Evolutionary conservation across 2,888 invertebrate species (phyloP), one percentile per base, ranked within the genome.

Genomic region (Drosophila hamatofila): DNA sequence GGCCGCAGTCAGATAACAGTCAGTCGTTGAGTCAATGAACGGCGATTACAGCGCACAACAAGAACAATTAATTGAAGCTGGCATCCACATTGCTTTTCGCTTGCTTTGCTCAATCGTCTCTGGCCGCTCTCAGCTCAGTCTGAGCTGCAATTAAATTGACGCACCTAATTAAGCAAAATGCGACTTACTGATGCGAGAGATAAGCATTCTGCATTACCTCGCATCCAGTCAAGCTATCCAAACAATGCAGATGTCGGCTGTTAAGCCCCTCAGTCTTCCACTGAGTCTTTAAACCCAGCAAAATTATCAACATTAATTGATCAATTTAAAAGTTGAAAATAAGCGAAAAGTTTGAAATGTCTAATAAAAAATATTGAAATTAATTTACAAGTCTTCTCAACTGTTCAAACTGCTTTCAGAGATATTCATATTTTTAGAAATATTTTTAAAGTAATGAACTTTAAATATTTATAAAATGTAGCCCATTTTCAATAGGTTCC

Each of bases 91-190:
- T 56, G 27, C 30, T 42, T 48, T 25, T 41, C 14, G 37, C 46
- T 27, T 23, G 23, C 18, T 60, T 48, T 16, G 41, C 37, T 58
- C 58, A 46, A 76, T 58, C 44, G 51, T 41, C 30, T 35, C 44
- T 16, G 49, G 14, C 16, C 9, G 21, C 35, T n/a, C 9, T 23
- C 23, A n/a, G 58, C 30, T 9, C 14, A 5, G 6, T 61, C 60
- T 52, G 54, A 64, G 44, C 27, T 14, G 62, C 41, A 60, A 73
- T 73, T 73, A 55, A 54, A 73, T 33, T 21, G 30, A 21, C 9
- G 12, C 73, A 51, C 25, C 48, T 55, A 46, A 70, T 77, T 78
- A 44, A 73, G 41, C 62, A 54, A 25, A 62, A 59, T 60, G 41
- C 52, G 33, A 51, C 3, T 35, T 14, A 11, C n/a, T 57, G 30